phyloP scores from a whole-genome alignment of 2,888 invertebrate species.

The Ophion ellenae region DNA sequence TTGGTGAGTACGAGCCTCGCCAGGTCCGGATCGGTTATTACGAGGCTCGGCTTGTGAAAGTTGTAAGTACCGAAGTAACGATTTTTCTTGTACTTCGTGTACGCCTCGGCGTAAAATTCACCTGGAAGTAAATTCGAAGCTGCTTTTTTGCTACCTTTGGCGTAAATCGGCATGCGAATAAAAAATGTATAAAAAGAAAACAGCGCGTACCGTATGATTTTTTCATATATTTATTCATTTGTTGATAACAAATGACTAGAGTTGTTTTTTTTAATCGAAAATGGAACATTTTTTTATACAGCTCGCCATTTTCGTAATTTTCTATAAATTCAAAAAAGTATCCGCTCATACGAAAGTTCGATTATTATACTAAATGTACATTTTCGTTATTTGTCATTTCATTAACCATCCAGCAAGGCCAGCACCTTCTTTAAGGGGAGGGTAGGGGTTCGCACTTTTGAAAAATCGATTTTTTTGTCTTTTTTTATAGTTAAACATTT shows the following conservation, averaged over 20 bases:
- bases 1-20: conserved; percentile 78
- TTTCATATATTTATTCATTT: background rate
- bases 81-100: conserved; percentile 70
- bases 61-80: conserved; percentile 76
- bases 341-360: background rate
- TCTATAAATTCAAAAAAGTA: background rate
- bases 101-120: conserved; percentile 69
- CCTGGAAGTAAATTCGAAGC: conserved; percentile 65
- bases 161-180: background rate
- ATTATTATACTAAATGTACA: no score
- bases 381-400: no score
- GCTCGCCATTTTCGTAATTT: background rate
- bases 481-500: no score
- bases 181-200: background rate
- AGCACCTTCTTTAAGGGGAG: no score
- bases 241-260: no score
- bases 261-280: background rate
- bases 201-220: background rate
- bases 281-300: no score
- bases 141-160: background rate
- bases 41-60: conserved; percentile 75
- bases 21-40: conserved; percentile 79
- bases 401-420: no score
- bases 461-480: no score
- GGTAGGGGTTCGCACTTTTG: no score